phyloP scores from a whole-genome alignment of 2,888 invertebrate species.

The Ernsta delagoae region DNA sequence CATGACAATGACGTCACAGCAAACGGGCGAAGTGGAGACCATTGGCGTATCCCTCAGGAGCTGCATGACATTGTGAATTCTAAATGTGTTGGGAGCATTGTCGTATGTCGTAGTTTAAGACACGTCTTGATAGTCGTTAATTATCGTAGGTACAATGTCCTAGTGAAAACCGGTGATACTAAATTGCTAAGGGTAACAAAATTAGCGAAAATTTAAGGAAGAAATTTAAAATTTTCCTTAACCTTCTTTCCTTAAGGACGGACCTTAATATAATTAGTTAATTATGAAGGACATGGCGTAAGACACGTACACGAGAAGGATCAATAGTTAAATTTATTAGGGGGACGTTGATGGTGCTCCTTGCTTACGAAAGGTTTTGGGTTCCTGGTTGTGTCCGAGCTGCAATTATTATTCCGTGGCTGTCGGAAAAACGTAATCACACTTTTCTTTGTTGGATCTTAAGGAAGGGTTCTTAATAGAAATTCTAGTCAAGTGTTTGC shows the following conservation, averaged over 20 bases:
- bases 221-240: no score
- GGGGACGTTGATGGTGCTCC: not conserved
- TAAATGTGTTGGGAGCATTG: not conserved
- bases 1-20: slow-evolving; percentile 2
- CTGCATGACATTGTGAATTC: not conserved
- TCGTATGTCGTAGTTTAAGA: no score
- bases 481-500: slow-evolving; percentile 17
- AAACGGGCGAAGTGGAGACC: not conserved
- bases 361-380: not conserved
- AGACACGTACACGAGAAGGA: not conserved
- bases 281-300: not conserved
- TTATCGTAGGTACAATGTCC: no score
- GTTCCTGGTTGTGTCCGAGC: not conserved
- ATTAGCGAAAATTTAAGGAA: no score
- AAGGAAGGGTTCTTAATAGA: slow-evolving; percentile 24
- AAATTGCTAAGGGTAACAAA: no score
- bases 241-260: no score
- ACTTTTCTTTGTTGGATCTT: slow-evolving; percentile 14
- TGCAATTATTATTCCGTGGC: slow-evolving; percentile 14
- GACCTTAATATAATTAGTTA: not conserved
- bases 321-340: not conserved
- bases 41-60: not conserved
- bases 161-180: no score
- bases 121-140: no score
- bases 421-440: slow-evolving; percentile 21